Conservation (phyloP, 1,140 invertebrate genomes). For the Aphis gossypii region DNA sequence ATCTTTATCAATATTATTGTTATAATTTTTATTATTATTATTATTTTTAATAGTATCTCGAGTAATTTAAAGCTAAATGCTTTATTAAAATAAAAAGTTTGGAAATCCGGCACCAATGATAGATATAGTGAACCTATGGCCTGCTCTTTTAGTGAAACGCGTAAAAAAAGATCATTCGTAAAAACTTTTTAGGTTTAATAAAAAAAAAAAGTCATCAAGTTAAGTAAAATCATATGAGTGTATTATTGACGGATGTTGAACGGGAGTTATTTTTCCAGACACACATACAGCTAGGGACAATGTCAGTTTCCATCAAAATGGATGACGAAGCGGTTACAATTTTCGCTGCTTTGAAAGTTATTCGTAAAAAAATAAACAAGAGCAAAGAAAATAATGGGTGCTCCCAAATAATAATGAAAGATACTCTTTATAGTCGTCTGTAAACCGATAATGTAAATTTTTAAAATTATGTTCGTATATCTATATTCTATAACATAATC, state of each 20-base stretch:
- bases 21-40: no score
- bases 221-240: background rate
- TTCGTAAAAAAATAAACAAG: conserved; percentile 9
- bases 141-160: no score
- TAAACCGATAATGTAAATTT: conserved; percentile 20
- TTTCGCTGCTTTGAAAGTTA: background rate
- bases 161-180: no score
- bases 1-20: no score
- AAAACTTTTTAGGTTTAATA: no score
- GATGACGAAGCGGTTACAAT: background rate
- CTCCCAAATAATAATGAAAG: conserved; percentile 44
- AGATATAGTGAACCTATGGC: no score
- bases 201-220: no score
- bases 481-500: background rate
- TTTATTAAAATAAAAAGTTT: no score
- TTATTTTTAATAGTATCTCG: no score
- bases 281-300: background rate
- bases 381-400: background rate
- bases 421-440: background rate
- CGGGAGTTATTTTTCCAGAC: background rate
- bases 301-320: background rate
- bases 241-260: background rate
- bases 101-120: no score
- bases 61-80: no score
- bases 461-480: conserved; percentile 42